These are phyloP conservation scores for Mythimna impura DNA, from an alignment of 2,888 invertebrate genomes.

Conservation along the genomic window DNA sequence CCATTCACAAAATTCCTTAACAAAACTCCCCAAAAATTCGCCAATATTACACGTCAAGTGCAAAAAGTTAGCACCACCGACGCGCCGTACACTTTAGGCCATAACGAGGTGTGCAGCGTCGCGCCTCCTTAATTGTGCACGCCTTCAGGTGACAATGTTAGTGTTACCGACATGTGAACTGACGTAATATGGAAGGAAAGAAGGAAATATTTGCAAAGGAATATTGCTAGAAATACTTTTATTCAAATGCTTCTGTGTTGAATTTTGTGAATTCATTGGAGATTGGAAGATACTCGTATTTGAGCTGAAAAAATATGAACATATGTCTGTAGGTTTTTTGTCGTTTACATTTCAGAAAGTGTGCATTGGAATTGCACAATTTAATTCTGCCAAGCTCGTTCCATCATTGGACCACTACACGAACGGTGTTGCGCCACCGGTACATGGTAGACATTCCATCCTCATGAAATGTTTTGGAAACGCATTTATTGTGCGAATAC, in stretches of 20 bases:
- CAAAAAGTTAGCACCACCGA: conserved; percentile 26
- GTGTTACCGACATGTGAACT: conserved; percentile 16
- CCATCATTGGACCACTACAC: too few species aligned
- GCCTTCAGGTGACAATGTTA: conserved; percentile 37
- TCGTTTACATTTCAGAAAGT: too few species aligned
- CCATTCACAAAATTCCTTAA: neutral
- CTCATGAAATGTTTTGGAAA: too few species aligned
- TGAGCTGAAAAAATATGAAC: neutral
- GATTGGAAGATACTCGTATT: neutral
- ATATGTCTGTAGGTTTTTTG: too few species aligned
- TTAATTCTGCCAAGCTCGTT: too few species aligned
- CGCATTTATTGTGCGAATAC: too few species aligned
- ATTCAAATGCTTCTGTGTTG: neutral
- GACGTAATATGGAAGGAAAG: conserved; percentile 16
- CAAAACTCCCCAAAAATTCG: conserved; percentile 13
- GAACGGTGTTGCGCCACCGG: too few species aligned
- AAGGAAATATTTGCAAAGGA: conserved; percentile 12
- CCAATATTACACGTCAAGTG: conserved; percentile 32
- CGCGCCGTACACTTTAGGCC: conserved; percentile 33
- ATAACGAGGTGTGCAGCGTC: conserved; percentile 48
- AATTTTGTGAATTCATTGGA: neutral
- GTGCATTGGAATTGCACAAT: too few species aligned
- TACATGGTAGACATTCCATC: too few species aligned
- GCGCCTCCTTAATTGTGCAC: conserved; percentile 46
- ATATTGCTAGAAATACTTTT: conserved; percentile 14